Evolutionary conservation across 2,113 vertebrate species (phyloP), one percentile per base, ranked within the genome.

Genomic region (Chitala chitala): DNA sequence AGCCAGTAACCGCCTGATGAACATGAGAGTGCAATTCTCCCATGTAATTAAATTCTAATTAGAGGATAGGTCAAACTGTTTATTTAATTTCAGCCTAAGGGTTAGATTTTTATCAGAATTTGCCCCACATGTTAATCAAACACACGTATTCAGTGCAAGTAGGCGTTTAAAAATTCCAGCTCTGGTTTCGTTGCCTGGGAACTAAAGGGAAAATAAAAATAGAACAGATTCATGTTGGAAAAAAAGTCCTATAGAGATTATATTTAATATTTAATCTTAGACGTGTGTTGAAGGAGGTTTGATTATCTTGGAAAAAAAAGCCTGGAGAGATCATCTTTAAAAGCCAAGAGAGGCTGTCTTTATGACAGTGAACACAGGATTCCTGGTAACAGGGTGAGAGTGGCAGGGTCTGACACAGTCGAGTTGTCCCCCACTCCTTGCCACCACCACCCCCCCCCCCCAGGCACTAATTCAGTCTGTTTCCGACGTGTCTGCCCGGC

Each of bases 21-120:
- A 51, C 68, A 51, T 48, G 8, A 51, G 13, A 63, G 59, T 5
- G 59, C 59, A 63, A 17, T 6, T 5, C 31, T 38, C 59, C 59
- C 59, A 68, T 48, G 42, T 68, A 68, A 68, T 68, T 68, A 68
- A 50, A 69, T 69, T 46, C 48, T 31, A 31, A 69, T 69, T 69
- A 51, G 44, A 2, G 10, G 64, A 42, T 44, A 53, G 68, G 46
- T 69, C 26, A 53, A 53, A 69, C 46, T 69, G 68, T 33, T 69
- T 69, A 50, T 69, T 69, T 51, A 42, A 51, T 51, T 51, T 12
- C 26, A 53, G 68, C 68, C 68, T 33, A 42, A 51, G 68, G 68
- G 68, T 69, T 51, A 51, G 46, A 69, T 68, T 68, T 26, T 68
- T 46, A 68, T 68, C 26, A 69, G 48, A 66, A 13, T 69, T 69